phyloP scores from a whole-genome alignment of 2,797 vertebrate species.

The Malurus splendens region DNA sequence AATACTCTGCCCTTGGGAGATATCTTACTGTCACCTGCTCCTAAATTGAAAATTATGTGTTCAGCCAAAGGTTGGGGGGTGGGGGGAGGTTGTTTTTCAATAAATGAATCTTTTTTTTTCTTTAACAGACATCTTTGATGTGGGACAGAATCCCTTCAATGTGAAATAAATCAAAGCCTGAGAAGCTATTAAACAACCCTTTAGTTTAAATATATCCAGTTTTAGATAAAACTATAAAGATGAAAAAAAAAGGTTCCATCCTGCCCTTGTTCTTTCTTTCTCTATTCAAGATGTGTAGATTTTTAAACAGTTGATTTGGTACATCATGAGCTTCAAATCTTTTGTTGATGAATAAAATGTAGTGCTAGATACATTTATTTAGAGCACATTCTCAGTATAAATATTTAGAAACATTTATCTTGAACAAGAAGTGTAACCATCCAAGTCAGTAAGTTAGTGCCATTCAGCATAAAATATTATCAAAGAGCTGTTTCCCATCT shows the following conservation, averaged over 20 bases:
- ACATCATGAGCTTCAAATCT: slow-evolving; percentile 1
- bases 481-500: neutral
- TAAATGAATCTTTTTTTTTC: slow-evolving; percentile 39
- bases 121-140: slow-evolving; percentile 71
- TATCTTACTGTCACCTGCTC: slow-evolving; percentile 77
- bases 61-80: neutral
- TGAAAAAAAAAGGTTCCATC: neutral
- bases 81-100: neutral
- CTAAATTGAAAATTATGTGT: slow-evolving; percentile 67
- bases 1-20: slow-evolving; percentile 63
- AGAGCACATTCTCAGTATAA: neutral
- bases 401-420: neutral
- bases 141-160: slow-evolving; percentile 71
- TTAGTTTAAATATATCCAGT: slow-evolving; percentile 36
- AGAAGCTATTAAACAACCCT: slow-evolving; percentile 48
- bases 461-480: neutral
- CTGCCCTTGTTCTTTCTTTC: slow-evolving; percentile 1
- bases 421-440: neutral
- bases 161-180: slow-evolving; percentile 73
- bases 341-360: neutral
- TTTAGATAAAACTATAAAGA: slow-evolving; percentile 27
- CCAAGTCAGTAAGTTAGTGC: neutral
- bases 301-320: neutral
- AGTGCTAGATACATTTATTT: neutral
- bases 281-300: slow-evolving; percentile 25